Conservation (phyloP, 2,888 invertebrate genomes). For the Heliconius aoede region DNA sequence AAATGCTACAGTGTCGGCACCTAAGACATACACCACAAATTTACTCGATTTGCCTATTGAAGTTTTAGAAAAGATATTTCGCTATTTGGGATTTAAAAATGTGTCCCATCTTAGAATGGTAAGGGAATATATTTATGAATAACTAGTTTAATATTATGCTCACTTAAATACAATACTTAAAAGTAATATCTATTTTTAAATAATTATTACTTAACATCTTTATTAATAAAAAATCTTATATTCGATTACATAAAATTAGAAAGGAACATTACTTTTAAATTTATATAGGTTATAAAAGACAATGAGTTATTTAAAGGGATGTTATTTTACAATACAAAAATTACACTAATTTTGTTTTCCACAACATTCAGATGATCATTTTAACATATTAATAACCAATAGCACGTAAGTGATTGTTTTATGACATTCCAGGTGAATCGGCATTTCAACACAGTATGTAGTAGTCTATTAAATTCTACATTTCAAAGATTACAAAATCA, state of each 20-base stretch:
- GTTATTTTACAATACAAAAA: not conserved
- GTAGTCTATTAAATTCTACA: slow-evolving; percentile 91
- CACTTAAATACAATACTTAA: not conserved
- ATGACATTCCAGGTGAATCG: slow-evolving; percentile 87
- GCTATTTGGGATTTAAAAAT: slow-evolving; percentile 89
- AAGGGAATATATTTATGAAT: slow-evolving; percentile 73
- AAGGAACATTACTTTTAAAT: not conserved
- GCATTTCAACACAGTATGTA: slow-evolving; percentile 91
- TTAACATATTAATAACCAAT: not conserved
- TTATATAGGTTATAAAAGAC: not conserved
- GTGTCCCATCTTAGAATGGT: slow-evolving; percentile 92
- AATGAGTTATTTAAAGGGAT: not conserved
- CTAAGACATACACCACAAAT: slow-evolving; percentile 66
- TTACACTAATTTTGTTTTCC: not conserved
- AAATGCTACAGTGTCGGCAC: slow-evolving; percentile 64
- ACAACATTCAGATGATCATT: not conserved
- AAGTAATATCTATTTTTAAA: not conserved
- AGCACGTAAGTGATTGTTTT: not conserved
- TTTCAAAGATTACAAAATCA: slow-evolving; percentile 93
- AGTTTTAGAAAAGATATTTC: slow-evolving; percentile 90
- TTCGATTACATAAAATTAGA: not conserved
- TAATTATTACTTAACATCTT: not conserved
- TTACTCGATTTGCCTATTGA: slow-evolving; percentile 91
- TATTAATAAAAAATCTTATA: not conserved
- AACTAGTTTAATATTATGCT: slow-evolving; percentile 28